Evolutionary conservation across 1,140 invertebrate species (phyloP), one percentile per base, ranked within the genome.

Genomic region (Brachionus calyciflorus): DNA sequence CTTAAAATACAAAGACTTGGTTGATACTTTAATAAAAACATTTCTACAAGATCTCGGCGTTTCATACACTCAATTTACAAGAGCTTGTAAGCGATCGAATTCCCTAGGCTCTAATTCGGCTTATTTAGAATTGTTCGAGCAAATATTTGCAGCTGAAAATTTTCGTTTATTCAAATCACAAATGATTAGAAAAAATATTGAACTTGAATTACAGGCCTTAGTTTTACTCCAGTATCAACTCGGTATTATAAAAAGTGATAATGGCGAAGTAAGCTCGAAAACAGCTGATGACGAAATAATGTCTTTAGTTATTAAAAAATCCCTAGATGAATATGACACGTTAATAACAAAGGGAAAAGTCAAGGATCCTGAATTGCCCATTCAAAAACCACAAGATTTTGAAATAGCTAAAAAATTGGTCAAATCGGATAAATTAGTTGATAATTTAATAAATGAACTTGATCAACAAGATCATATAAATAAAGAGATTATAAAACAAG

Each of bases 111-210:
- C 33, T n/a, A 60, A 60, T 28, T 60, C 55, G 19, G 9, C 30
- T 1, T 60, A 21, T 37, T 33, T 60, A 30, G 55, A 60, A 33
- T 33, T 60, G 6, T 60, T 60, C n/a, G 55, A 60, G n/a, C 55
- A 60, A 60, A 37, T 60, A 19, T 60, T 26, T 26, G 33, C 55
- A 21, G 30, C 55, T 40, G 55, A 60, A 21, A 60, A 60, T 60
- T 60, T 60, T 37, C 14, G 55, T 9, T 33, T 60, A 30, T 60
- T 60, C 55, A 60, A 60, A 19, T 60, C 55, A 1, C 21, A 37
- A 33, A 60, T 60, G 55, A 30, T 60, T 7, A 26, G 55, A 28
- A 60, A 60, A 60, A 60, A 60, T 37, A 60, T 60, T n/a, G 55
- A 60, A 17, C 6, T 60, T 17, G 55, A 60, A 21, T 30, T 60